phyloP scores from a whole-genome alignment of 1,140 invertebrate species.

The Alviniconcha marisindica region DNA sequence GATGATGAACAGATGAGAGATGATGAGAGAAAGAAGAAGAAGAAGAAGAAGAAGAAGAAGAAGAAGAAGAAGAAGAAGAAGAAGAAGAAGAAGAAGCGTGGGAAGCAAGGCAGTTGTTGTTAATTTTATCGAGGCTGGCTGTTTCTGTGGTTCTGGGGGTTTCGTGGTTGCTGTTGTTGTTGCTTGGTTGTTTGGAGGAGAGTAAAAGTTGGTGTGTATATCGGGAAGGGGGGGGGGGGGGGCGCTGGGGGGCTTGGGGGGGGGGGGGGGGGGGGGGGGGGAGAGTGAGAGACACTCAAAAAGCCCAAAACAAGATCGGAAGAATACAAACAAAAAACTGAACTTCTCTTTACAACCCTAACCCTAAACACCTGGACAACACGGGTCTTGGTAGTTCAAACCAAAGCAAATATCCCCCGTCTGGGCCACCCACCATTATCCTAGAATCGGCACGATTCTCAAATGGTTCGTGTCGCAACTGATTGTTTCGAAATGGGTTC shows the following conservation, averaged over 20 bases:
- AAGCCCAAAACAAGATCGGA: not conserved
- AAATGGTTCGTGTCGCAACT: not conserved
- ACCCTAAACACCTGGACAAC: not conserved
- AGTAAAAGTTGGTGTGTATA: not conserved
- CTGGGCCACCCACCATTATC: not conserved
- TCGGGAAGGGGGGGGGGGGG: not conserved
- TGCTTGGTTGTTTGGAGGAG: too few relatives aligned
- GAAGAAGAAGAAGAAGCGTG: too few relatives aligned
- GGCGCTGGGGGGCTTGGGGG: not conserved
- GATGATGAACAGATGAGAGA: too few relatives aligned
- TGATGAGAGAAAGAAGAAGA: too few relatives aligned
- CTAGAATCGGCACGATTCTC: constrained; percentile 4
- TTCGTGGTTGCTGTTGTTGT: too few relatives aligned
- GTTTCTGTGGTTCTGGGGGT: too few relatives aligned
- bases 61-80: too few relatives aligned
- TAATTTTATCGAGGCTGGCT: too few relatives aligned
- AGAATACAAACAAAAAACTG: not conserved
- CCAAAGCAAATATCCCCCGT: not conserved
- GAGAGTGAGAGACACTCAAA: too few relatives aligned
- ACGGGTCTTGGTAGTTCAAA: not conserved
- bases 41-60: too few relatives aligned
- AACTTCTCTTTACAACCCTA: not conserved
- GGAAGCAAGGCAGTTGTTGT: too few relatives aligned
- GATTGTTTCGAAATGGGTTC: constrained; percentile 25
- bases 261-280: not conserved